Evolutionary conservation across 2,888 invertebrate genomes (phyloP).

Genomic region (Tricholauxania praeusta): DNA sequence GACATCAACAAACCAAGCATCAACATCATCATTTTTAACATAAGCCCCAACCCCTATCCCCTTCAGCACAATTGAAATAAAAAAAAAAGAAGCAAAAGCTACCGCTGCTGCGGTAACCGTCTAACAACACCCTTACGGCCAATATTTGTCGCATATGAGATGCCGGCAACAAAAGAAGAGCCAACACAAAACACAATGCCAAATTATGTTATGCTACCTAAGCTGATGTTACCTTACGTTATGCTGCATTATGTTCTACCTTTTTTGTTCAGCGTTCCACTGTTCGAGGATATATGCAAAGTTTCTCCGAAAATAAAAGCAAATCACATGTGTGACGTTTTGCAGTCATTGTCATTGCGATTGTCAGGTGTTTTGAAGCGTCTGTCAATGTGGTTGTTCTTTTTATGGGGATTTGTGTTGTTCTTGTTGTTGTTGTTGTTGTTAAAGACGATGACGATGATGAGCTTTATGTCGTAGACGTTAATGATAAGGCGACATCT

Average conservation of each 20-base stretch:
- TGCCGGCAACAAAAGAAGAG: conserved; percentile 22
- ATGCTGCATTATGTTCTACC: conserved; percentile 25
- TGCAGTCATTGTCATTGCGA: conserved; percentile 53
- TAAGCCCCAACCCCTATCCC: too few relatives aligned
- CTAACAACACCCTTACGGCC: conserved; percentile 60
- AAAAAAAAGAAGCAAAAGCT: too few relatives aligned
- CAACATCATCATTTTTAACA: too few relatives aligned
- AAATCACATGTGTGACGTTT: conserved; percentile 37
- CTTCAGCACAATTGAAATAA: too few relatives aligned
- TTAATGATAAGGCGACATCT: conserved; percentile 60
- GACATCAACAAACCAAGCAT: too few relatives aligned
- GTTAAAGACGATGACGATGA: conserved; percentile 44
- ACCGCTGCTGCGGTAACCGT: conserved; percentile 34
- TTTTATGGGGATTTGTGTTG: conserved; percentile 7
- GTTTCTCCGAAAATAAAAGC: neutral
- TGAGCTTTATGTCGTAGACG: conserved; percentile 46
- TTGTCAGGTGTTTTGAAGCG: conserved; percentile 49
- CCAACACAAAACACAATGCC: conserved; percentile 27
- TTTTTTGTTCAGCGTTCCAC: neutral
- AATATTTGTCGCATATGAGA: conserved; percentile 50
- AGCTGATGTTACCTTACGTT: conserved; percentile 44
- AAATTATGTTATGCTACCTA: conserved; percentile 20
- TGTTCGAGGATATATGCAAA: neutral
- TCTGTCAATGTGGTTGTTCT: conserved; percentile 43
- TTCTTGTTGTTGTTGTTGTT: conserved; percentile 43